Evolutionary conservation across 92 coral and sea anemone species (phyloP).

Genomic region (Actinostola sp.): DNA sequence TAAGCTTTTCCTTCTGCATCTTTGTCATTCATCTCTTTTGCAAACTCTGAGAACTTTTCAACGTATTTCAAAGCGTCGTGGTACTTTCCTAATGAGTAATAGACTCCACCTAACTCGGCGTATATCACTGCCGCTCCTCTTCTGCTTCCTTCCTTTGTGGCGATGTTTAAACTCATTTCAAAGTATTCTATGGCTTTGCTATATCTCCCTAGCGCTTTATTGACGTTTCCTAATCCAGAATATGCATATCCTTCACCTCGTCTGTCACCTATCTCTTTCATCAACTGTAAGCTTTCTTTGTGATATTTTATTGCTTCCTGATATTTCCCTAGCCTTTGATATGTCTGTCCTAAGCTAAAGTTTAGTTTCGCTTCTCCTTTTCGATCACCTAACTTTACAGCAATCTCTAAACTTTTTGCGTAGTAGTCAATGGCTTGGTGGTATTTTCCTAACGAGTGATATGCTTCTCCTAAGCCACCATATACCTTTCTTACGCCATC

Average conservation of each 20-base stretch:
- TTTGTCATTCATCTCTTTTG: slow-evolving; percentile 4
- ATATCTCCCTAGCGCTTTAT: neutral
- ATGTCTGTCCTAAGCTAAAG: neutral
- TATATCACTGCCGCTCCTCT: neutral
- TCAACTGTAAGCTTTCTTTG: neutral
- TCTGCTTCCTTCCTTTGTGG: neutral
- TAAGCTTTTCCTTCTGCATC: neutral
- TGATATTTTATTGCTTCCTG: slow-evolving; percentile 2
- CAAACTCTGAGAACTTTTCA: neutral
- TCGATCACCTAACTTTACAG: neutral
- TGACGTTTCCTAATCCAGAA: slow-evolving; percentile 13
- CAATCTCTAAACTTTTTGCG: neutral
- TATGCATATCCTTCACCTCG: neutral
- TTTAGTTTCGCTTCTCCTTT: neutral
- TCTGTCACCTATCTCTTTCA: neutral
- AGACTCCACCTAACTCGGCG: neutral
- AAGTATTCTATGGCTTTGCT: neutral
- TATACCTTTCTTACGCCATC: neutral
- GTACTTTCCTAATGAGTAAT: neutral
- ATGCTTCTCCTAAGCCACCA: slow-evolving; percentile 13
- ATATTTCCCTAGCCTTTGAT: neutral
- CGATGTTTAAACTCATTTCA: neutral
- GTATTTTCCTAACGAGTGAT: slow-evolving; percentile 3
- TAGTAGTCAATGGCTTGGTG: neutral
- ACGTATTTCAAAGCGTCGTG: slow-evolving; percentile 1